Conservation (phyloP, 2,888 invertebrate species). For the Eupithecia abbreviata region DNA sequence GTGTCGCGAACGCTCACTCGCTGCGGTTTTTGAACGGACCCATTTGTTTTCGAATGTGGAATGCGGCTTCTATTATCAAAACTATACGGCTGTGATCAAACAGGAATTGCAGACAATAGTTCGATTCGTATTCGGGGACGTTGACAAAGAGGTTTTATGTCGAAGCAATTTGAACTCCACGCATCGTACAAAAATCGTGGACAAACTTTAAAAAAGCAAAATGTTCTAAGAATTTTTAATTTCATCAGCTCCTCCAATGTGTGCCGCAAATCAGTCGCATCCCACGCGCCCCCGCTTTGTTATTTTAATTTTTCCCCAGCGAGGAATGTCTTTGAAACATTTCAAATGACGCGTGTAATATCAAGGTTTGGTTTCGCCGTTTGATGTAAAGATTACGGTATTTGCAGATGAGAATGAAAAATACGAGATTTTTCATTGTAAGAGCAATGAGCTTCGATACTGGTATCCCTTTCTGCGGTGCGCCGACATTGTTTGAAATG, state of each 20-base stretch:
- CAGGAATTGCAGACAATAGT: slow-evolving; percentile 21
- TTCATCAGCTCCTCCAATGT: slow-evolving; percentile 56
- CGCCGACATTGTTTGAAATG: slow-evolving; percentile 57
- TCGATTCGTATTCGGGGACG: slow-evolving; percentile 6
- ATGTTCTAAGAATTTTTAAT: slow-evolving; percentile 72
- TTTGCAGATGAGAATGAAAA: slow-evolving; percentile 69
- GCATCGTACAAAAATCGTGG: slow-evolving; percentile 3
- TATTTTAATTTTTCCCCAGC: slow-evolving; percentile 79
- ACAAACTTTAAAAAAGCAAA: slow-evolving; percentile 35
- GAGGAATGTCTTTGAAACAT: slow-evolving; percentile 81
- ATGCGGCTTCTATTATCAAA: slow-evolving; percentile 36
- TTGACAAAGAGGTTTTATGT: slow-evolving; percentile 7
- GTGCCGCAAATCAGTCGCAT: slow-evolving; percentile 62
- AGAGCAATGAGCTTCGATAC: slow-evolving; percentile 67
- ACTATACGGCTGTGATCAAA: slow-evolving; percentile 37
- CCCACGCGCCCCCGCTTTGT: slow-evolving; percentile 63
- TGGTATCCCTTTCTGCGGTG: slow-evolving; percentile 68
- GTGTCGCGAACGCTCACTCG: slow-evolving; percentile 56
- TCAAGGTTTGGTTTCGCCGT: slow-evolving; percentile 72
- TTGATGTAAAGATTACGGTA: slow-evolving; percentile 81
- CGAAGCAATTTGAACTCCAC: not conserved
- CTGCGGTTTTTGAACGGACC: slow-evolving; percentile 41
- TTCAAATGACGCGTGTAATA: slow-evolving; percentile 83
- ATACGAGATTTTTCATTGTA: slow-evolving; percentile 76
- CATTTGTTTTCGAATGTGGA: slow-evolving; percentile 39